phyloP scores from a whole-genome alignment of 1,140 invertebrate species.

The Wiebesia pumilae region DNA sequence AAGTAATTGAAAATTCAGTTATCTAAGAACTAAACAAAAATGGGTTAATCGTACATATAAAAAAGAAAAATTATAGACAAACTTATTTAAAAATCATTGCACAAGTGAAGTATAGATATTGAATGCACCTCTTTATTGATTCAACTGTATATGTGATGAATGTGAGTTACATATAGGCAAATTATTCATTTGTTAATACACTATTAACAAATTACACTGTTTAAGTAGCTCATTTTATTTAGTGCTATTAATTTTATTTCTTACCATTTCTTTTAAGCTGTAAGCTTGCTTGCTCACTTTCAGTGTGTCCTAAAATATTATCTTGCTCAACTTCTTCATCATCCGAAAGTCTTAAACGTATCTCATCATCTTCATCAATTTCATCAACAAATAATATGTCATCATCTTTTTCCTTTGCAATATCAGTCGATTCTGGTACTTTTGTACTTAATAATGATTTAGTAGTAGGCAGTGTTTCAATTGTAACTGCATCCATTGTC shows the following conservation, averaged over 20 bases:
- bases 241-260: slow-evolving; percentile 32
- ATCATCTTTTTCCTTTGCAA: slow-evolving; percentile 63
- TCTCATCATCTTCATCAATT: slow-evolving; percentile 67
- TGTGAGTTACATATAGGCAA: not conserved
- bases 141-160: not conserved
- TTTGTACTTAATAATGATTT: slow-evolving; percentile 57
- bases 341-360: slow-evolving; percentile 69
- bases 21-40: not conserved
- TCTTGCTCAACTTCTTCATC: slow-evolving; percentile 65
- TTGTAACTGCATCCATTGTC: slow-evolving; percentile 67
- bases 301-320: slow-evolving; percentile 25
- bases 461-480: slow-evolving; percentile 59
- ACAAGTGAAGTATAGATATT: not conserved
- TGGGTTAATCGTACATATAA: not conserved
- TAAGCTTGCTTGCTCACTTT: slow-evolving; percentile 34
- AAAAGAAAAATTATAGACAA: not conserved
- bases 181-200: slow-evolving; percentile 13
- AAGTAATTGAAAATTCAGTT: not conserved
- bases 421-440: slow-evolving; percentile 56
- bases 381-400: slow-evolving; percentile 65
- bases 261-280: slow-evolving; percentile 45
- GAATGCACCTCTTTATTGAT: not conserved
- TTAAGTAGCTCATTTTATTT: slow-evolving; percentile 10
- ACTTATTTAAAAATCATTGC: not conserved
- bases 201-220: not conserved